Conservation (phyloP, 2,888 invertebrate genomes). For the Drosophila longiperda region DNA sequence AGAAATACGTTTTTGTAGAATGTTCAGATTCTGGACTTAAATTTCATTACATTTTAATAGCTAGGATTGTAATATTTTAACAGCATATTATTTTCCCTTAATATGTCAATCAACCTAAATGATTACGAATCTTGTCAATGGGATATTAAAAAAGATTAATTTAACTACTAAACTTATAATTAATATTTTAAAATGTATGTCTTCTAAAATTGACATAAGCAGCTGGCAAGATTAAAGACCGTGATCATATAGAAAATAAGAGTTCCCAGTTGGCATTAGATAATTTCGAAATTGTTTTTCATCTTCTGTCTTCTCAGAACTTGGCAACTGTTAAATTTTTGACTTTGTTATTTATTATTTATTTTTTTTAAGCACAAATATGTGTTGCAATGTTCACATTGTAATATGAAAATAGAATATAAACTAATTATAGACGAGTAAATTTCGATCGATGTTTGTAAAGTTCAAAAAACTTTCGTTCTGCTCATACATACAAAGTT, state of each 20-base stretch:
- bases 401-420: not conserved
- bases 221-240: constrained; percentile 10
- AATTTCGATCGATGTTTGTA: not conserved
- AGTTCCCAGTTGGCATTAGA: constrained; percentile 2
- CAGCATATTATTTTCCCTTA: not conserved
- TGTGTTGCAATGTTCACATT: not conserved
- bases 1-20: not conserved
- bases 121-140: not conserved
- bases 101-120: not conserved
- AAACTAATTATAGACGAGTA: not conserved
- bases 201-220: constrained; percentile 4
- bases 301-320: too few relatives aligned
- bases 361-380: not conserved
- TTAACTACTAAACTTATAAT: not conserved
- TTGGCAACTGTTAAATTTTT: constrained; percentile 4
- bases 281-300: not conserved
- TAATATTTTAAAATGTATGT: not conserved
- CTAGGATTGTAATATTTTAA: not conserved
- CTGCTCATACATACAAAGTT: not conserved
- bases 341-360: not conserved
- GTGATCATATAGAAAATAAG: constrained; percentile 14
- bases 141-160: not conserved
- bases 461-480: not conserved
- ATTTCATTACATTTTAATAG: not conserved
- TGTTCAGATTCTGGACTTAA: not conserved